A percentile compares a stretch with the other conserved stretches of the same genome.
phyloP scores from a whole-genome alignment of 1,140 invertebrate genomes.

The Ceratina japonica region DNA sequence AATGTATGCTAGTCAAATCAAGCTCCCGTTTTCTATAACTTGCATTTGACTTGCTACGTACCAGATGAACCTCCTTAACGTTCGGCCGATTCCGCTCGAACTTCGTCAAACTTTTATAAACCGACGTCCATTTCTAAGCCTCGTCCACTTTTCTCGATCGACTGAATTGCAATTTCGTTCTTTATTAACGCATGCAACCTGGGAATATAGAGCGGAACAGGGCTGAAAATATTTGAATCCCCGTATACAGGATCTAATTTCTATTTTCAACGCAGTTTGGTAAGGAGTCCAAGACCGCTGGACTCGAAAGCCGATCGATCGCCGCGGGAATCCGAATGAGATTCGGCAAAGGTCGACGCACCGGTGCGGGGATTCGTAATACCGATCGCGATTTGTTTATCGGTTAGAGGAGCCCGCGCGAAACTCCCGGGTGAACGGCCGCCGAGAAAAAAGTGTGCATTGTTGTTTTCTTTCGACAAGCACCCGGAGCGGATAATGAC shows the following conservation, averaged over 20 bases:
- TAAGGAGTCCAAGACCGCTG: constrained; percentile 42
- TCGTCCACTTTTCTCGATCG: not conserved
- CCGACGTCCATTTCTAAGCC: no score
- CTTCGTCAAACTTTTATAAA: not conserved
- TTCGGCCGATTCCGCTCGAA: not conserved
- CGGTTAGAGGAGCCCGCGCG: not conserved
- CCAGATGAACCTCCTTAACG: no score
- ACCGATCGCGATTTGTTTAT: constrained; percentile 30
- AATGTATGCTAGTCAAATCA: no score
- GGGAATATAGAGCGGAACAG: constrained; percentile 33
- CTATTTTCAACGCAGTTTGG: constrained; percentile 45
- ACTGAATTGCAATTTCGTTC: not conserved
- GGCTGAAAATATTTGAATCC: constrained; percentile 18
- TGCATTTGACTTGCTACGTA: no score
- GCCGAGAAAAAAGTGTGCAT: constrained; percentile 19
- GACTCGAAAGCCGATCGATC: constrained; percentile 34
- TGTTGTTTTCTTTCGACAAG: constrained; percentile 39
- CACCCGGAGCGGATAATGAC: constrained; percentile 17
- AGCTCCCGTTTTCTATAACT: no score
- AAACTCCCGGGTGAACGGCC: constrained; percentile 17
- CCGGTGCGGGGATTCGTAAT: not conserved
- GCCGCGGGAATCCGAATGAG: not conserved
- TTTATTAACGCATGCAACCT: not conserved
- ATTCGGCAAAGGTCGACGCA: not conserved
- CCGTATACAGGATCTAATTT: constrained; percentile 20